These are phyloP conservation scores for Hedychridium roseum DNA, from an alignment of 2,888 invertebrate genomes.

Conservation along the genomic window DNA sequence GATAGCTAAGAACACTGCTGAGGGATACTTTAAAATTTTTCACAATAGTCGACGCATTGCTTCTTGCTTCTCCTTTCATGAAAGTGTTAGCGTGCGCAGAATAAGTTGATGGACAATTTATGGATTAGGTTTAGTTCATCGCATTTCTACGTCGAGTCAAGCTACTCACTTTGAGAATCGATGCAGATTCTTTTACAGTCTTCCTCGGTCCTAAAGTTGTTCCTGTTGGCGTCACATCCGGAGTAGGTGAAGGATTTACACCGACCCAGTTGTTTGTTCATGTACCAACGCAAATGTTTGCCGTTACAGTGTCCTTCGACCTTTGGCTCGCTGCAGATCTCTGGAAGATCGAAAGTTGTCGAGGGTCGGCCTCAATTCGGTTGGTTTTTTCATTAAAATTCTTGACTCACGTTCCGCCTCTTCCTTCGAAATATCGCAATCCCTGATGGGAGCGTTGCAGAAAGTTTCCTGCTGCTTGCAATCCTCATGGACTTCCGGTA, in stretches of 20 bases:
- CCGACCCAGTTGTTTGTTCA: constrained; percentile 72
- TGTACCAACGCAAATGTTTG: constrained; percentile 65
- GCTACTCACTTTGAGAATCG: constrained; percentile 65
- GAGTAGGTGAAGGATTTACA: constrained; percentile 88
- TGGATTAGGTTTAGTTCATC: background rate
- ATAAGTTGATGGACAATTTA: constrained; percentile 3
- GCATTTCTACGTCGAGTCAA: too few species aligned
- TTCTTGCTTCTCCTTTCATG: constrained; percentile 42
- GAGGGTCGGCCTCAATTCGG: background rate
- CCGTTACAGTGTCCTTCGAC: constrained; percentile 42
- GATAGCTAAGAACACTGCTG: constrained; percentile 60
- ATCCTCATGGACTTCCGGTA: constrained; percentile 40
- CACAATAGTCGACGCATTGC: constrained; percentile 40
- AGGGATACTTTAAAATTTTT: constrained; percentile 58
- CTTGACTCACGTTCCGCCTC: constrained; percentile 46
- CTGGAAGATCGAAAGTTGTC: constrained; percentile 30
- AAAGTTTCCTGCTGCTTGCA: constrained; percentile 48
- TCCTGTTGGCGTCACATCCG: constrained; percentile 89
- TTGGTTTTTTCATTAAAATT: background rate
- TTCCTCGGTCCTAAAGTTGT: constrained; percentile 81
- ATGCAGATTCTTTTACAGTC: constrained; percentile 75
- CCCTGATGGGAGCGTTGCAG: constrained; percentile 50
- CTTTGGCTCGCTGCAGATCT: constrained; percentile 55
- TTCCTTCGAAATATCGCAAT: constrained; percentile 51
- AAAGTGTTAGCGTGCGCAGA: constrained; percentile 40